Base-by-base conservation (phyloP, 1,140 invertebrate species). In the Parasteatoda tepidariorum region DNA sequence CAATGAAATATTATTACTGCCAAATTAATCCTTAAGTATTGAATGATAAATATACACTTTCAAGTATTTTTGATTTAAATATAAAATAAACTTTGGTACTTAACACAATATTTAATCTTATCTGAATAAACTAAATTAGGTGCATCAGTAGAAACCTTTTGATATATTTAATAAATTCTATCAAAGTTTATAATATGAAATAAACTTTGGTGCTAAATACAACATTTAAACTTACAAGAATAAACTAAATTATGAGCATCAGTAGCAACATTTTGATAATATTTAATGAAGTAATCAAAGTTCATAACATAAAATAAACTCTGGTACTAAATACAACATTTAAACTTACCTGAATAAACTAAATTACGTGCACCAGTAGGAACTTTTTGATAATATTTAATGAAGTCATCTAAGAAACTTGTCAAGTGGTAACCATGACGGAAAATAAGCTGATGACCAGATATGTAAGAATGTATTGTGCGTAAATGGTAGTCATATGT, bases 401-500 rank as follows among this genome's bases (percentile, higher is more conserved):
- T 91, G 87, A 96, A 96, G 87, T 96, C 95, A 73, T 94, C 92
- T 7, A 96, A 89, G 88, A 96, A 96, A 76, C 92, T 92, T 26
- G 93, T 93, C 1, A 95, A 88, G 87, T 95, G 93, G 87, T 95
- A 95, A 1, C 92, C 92, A 76, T 92, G 91, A 83, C 91, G 91
- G 54, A 95, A 90, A 30, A 92, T 90, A 76, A 91, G 89, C 28
- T 92, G 90, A 75, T 90, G 90, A 26, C 92, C 92, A 83, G 91
- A 91, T 34, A 96, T 92, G 85, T 94, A 95, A 0, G 91, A 91
- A 86, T 93, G 92, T 74, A 95, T 92, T 57, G 91, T 93, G 70
- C 95, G 90, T 38, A 96, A 89, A 88, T 96, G 95, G 88, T 94
- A 96, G 88, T 96, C 95, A 86, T 96, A 95, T 0, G 94, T 94